Base-by-base conservation (phyloP, 2,113 vertebrate genomes). In the Myotis brandtii region DNA sequence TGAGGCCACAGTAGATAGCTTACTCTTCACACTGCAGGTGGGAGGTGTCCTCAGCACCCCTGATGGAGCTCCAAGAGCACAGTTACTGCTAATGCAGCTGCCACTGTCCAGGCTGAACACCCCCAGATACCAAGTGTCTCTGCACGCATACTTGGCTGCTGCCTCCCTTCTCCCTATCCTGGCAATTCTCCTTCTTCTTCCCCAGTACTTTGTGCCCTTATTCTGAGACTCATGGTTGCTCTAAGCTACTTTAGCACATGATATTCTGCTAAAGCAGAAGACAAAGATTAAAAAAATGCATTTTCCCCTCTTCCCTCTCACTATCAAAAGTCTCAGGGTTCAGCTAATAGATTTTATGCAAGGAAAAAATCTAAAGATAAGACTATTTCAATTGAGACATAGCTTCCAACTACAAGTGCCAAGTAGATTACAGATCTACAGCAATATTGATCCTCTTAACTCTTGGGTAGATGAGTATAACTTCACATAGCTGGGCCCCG, bases 311-410 rank as follows among this genome's bases (percentile, higher is more conserved):
- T 37, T n/a, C 21, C 1, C 1, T 46, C 2, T 80, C 27, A 76
- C 75, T 70, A 85, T 52, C 52, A 59, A 86, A 82, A 54, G 43
- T 87, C 59, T 54, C 27, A 85, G 27, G 54, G 11, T 2, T 18
- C 77, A 64, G 69, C 79, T 87, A 25, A 48, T 48, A 69, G 64
- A 64, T 59, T 92, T 23, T 77, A 9, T 7, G 46, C 5, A 21
- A 62, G 52, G 46, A 95, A 48, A 25, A 92, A 88, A 76, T 72
- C 54, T 80, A 86, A 91, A 89, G 52, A 93, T 43, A 62, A 89
- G 83, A 50, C 43, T 59, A n/a, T 50, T 83, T 73, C 86, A 54
- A 84, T 11, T 0, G 56, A 96, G 92, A 16, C 59, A 92, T 81
- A 89, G 20, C 4, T 37, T 80, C 32, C 52, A 87, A 73, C 73